A percentile compares a stretch with the other conserved stretches of the same genome.
Conservation (phyloP, 2,888 invertebrate genomes). For the Drosophila austrosaltans region DNA sequence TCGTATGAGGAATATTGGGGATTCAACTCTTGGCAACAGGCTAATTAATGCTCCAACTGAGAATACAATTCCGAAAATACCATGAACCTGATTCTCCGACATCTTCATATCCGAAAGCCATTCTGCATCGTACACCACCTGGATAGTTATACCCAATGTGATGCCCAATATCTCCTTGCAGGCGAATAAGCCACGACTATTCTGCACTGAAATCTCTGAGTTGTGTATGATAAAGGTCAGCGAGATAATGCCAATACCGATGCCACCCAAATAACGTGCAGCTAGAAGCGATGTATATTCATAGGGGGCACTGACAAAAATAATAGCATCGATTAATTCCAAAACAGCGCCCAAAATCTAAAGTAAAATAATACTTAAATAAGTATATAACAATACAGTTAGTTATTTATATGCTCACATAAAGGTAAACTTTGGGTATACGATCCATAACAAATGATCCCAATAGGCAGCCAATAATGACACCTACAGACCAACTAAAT, state of each 20-base stretch:
- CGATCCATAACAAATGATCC: slow-evolving; percentile 51
- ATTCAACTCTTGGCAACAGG: slow-evolving; percentile 59
- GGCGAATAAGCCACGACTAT: slow-evolving; percentile 59
- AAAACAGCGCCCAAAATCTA: slow-evolving; percentile 54
- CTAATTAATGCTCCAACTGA: slow-evolving; percentile 42
- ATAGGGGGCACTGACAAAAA: slow-evolving; percentile 64
- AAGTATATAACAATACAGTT: neutral
- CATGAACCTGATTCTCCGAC: slow-evolving; percentile 60
- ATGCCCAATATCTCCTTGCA: slow-evolving; percentile 67
- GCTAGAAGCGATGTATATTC: slow-evolving; percentile 56
- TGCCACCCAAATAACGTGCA: slow-evolving; percentile 76
- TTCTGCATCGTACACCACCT: slow-evolving; percentile 57
- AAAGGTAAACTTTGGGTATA: slow-evolving; percentile 56
- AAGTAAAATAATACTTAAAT: neutral
- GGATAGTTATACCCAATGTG: slow-evolving; percentile 67
- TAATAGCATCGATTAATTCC: slow-evolving; percentile 69
- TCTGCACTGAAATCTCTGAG: slow-evolving; percentile 61
- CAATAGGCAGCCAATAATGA: slow-evolving; percentile 70
- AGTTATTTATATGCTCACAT: slow-evolving; percentile 41
- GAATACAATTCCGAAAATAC: slow-evolving; percentile 65
- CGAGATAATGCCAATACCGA: slow-evolving; percentile 71
- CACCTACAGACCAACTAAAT: slow-evolving; percentile 77
- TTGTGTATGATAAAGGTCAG: slow-evolving; percentile 73
- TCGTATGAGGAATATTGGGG: slow-evolving; percentile 71
- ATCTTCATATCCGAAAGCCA: slow-evolving; percentile 36